Percentiles rank a stretch among this genome's conserved stretches.
phyloP scores from a whole-genome alignment of 2,888 invertebrate genomes.

The Amblyjoppa proteus region DNA sequence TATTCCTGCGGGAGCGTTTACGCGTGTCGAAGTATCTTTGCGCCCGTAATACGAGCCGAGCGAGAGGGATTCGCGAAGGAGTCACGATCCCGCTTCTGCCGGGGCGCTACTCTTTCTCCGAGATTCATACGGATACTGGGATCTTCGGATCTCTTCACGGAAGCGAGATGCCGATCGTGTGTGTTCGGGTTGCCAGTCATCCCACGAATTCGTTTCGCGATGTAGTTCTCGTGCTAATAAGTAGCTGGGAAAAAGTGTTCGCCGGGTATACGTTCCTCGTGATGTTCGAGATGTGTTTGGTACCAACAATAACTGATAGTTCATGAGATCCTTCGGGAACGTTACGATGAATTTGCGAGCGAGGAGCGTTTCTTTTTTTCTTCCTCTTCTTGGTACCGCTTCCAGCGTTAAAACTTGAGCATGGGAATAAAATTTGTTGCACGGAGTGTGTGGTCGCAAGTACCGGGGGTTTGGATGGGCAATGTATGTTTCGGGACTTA shows the following conservation, averaged over 20 bases:
- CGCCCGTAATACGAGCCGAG: conserved; percentile 63
- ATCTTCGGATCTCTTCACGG: conserved; percentile 64
- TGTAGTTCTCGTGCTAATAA: conserved; percentile 64
- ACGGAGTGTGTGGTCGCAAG: background rate
- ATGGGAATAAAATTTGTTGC: background rate
- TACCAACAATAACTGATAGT: conserved; percentile 23
- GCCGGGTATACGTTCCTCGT: background rate
- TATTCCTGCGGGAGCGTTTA: conserved; percentile 67
- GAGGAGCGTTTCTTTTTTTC: background rate
- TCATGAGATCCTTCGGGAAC: conserved; percentile 20
- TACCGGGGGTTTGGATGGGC: background rate
- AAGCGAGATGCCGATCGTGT: conserved; percentile 52
- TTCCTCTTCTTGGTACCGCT: conserved; percentile 10
- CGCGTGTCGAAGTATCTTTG: conserved; percentile 68
- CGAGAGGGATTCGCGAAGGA: conserved; percentile 51
- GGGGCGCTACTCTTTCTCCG: conserved; percentile 34
- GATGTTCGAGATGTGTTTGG: conserved; percentile 18
- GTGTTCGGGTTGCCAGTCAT: conserved; percentile 60
- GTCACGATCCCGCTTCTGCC: conserved; percentile 62
- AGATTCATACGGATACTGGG: conserved; percentile 61
- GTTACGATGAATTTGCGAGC: conserved; percentile 9
- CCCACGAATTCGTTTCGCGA: conserved; percentile 61
- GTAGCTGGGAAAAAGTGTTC: conserved; percentile 56
- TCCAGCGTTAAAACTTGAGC: conserved; percentile 7
- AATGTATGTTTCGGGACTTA: background rate